Conservation (phyloP, 2,113 vertebrate genomes). For the Colossoma macropomum region DNA sequence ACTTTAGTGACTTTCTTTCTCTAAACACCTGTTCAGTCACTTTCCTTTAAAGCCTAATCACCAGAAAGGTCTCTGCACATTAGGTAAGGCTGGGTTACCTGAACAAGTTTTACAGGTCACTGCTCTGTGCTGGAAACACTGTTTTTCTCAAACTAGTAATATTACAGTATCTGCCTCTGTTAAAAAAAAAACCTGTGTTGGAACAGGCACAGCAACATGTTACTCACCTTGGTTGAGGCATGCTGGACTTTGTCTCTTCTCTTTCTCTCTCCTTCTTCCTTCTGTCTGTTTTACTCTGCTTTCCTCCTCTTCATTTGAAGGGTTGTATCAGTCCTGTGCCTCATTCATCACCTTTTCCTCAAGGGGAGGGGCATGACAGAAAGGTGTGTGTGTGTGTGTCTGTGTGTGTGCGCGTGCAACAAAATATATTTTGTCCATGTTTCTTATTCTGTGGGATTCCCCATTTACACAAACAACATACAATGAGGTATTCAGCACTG, state of each 20-base stretch:
- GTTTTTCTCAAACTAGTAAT: background rate
- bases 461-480: no score
- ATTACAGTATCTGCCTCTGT: background rate
- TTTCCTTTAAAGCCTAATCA: no score
- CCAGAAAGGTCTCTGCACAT: no score
- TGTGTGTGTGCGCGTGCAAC: background rate
- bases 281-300: background rate
- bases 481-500: no score
- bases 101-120: no score
- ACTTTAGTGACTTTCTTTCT: no score
- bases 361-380: background rate
- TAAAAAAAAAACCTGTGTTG: background rate
- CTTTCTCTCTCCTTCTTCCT: background rate
- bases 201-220: background rate
- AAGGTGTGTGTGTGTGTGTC: background rate
- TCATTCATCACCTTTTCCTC: background rate
- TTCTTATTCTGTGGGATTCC: background rate
- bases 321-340: background rate
- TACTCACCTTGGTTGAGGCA: slow-evolving; percentile 11
- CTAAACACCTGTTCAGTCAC: no score
- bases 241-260: background rate
- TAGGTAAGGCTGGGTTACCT: no score
- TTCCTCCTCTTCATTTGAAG: background rate
- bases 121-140: no score
- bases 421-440: background rate